A percentile compares a stretch with the other conserved stretches of the same genome.
These are phyloP conservation scores for Andrena bucephala DNA, from an alignment of 2,888 invertebrate genomes.

Conservation along the genomic window DNA sequence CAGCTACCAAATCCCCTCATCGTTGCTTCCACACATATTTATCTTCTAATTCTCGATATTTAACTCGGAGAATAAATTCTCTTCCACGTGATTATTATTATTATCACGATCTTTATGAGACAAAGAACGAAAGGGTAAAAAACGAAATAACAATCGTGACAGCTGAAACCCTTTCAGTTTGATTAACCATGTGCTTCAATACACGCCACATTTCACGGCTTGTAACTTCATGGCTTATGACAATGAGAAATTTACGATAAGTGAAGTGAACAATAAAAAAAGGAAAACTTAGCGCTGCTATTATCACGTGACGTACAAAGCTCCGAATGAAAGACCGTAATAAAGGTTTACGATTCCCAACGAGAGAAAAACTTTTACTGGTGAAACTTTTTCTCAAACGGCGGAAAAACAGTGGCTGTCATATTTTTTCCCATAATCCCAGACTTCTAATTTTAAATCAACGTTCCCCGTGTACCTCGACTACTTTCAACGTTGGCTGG, in stretches of 20 bases:
- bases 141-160: neutral
- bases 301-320: neutral
- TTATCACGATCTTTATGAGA: no score
- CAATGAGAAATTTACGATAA: slow-evolving; percentile 3
- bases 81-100: no score
- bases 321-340: neutral
- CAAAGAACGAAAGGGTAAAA: neutral
- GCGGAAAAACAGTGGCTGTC: no score
- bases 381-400: neutral
- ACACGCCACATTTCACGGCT: neutral
- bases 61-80: no score
- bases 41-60: no score
- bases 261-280: neutral
- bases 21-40: no score
- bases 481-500: neutral
- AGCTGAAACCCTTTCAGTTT: slow-evolving; percentile 1
- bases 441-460: no score
- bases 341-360: slow-evolving; percentile 1
- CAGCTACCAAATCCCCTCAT: no score
- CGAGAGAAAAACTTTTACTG: neutral
- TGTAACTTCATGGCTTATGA: neutral
- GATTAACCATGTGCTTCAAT: slow-evolving; percentile 25
- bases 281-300: neutral
- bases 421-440: no score
- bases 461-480: no score